These are phyloP conservation scores for Drosophila sp. DNA, from an alignment of 1,140 invertebrate species.

Conservation along the genomic window DNA sequence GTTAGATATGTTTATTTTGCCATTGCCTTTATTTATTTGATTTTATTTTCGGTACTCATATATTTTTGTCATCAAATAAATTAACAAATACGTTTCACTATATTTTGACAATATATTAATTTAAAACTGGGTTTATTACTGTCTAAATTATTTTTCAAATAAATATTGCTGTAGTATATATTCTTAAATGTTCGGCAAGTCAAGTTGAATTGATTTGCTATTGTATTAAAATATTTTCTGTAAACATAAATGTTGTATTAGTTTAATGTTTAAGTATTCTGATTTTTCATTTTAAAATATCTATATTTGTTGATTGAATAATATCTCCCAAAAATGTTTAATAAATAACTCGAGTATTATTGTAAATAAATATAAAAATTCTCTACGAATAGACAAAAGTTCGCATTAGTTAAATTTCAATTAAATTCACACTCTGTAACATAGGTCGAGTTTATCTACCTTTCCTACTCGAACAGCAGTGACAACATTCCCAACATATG, in stretches of 20 bases:
- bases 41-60: neutral
- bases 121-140: too few species aligned
- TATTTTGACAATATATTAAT: too few species aligned
- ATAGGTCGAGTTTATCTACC: neutral
- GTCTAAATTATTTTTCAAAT: too few species aligned
- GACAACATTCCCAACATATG: conserved; percentile 40
- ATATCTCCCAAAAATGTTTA: too few species aligned
- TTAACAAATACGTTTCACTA: neutral
- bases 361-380: neutral
- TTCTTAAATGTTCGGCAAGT: too few species aligned
- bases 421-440: conserved; percentile 65
- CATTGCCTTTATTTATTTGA: conserved; percentile 7
- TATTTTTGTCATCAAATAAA: neutral
- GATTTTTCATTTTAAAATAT: too few species aligned
- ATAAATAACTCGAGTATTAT: neutral
- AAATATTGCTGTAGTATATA: too few species aligned
- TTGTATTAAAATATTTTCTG: too few species aligned
- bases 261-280: too few species aligned
- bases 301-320: too few species aligned
- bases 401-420: conserved; percentile 62
- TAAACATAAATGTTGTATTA: too few species aligned
- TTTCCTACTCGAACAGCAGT: neutral
- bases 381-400: conserved; percentile 17
- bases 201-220: too few species aligned
- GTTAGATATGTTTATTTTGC: conserved; percentile 17